Base-by-base conservation (phyloP, 2,888 invertebrate genomes). In the Drosophila tanythrix region DNA sequence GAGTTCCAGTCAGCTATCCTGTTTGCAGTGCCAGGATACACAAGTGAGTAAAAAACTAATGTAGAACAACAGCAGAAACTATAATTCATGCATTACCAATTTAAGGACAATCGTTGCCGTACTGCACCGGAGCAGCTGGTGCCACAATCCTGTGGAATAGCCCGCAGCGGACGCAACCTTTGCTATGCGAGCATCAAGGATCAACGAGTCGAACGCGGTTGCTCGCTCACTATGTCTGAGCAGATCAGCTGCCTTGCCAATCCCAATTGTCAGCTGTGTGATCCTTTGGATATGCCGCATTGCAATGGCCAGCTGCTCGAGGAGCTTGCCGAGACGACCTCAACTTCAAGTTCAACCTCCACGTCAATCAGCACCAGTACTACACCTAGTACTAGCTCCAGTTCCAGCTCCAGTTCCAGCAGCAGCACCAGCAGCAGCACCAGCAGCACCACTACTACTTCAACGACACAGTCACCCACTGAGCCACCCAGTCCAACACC, bases 1-100 rank as follows among this genome's bases (percentile, higher is more conserved):
- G 7, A 83, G 80, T 0, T 60, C 84, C 3, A 50, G 18, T 2
- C 66, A 56, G 18, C 73, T 79, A 3, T 65, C 75, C 11, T 91
- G 91, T 52, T 21, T 92, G 13, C 89, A 89, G 57, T 91, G 92
- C 25, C 72, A 64, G 35, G 87, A 87, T 15, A 66, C 60, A 6
- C 63, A 74, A 66, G 92, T 91, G 63, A 74, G 68, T 61, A 21
- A 0, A 7, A 10, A n/a, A 36, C 6, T 0, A 13, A 35, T 11
- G 6, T 15, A 0, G 6, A 29, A 35, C 6, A 3, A 3, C 5
- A 1, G 1, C 25, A 6, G 18, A 5, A 21, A 7, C 2, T 15
- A 0, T 8, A 46, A 3, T 13, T 18, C 8, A 50, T 1, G 5
- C 7, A 1, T 7, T 33, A 2, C 35, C 1, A 36, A 0, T 27